Evolutionary conservation across 2,888 invertebrate species (phyloP), one percentile per base, ranked within the genome.

Genomic region (Adelognathus sp.): DNA sequence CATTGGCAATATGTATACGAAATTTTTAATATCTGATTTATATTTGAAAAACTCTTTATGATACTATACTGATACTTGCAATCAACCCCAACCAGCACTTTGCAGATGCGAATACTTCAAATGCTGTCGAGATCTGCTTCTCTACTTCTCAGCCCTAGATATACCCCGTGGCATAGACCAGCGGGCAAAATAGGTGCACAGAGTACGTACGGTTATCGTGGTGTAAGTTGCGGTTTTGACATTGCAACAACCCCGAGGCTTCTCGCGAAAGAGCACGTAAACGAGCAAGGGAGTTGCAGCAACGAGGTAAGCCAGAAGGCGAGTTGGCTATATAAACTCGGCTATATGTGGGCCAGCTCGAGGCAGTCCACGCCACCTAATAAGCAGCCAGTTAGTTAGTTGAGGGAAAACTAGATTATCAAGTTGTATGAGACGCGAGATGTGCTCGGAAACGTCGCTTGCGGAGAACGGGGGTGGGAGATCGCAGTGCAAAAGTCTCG

Each of bases 321-420:
- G 21, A 39, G 46, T 61, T 52, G 24, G n/a, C 27, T 27, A 24
- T 24, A 18, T 11, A 39, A 3, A 11, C 33, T 54, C n/a, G 24
- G 46, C 36, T 27, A n/a, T n/a, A n/a, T n/a, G n/a, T n/a, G 9
- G 14, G 73, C 9, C n/a, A n/a, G 24, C 72, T 56, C 70, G 29
- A 56, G 60, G 69, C 70, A 71, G 73, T 74, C 61, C 74, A 64
- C 75, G 61, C 24, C 54, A 69, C 63, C 76, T 78, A 56, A 78
- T 78, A 80, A 79, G 79, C 74, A 79, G 79, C 80, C 76, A 78
- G 81, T 73, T 61, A 56, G 60, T 75, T 76, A 39, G 44, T 76
- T 66, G 46, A 60, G 73, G 69, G 71, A 36, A 73, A 77, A 70
- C 73, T 70, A 67, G 70, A 78, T 77, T 81, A 78, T 78, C 73